Percentiles rank a stretch among this genome's conserved stretches.
phyloP scores from a whole-genome alignment of 2,113 vertebrate genomes.

The Smithornis capensis region DNA sequence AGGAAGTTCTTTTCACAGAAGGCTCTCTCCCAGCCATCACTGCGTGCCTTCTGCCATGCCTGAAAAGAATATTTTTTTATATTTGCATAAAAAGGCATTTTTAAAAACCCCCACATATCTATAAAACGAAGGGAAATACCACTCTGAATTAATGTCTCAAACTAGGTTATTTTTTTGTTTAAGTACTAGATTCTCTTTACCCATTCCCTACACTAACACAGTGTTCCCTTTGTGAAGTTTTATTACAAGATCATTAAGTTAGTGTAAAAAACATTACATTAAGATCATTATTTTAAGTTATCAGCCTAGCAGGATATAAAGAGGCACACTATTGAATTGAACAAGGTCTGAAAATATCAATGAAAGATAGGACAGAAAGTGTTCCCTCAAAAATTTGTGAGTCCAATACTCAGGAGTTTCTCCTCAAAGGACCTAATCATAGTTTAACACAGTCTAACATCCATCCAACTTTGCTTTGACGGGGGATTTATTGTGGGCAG shows the following conservation, averaged over 20 bases:
- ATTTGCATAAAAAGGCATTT: not conserved
- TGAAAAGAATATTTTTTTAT: constrained; percentile 38
- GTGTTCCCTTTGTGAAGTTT: not conserved
- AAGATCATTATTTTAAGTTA: not conserved
- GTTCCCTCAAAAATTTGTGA: not conserved
- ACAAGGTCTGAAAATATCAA: not conserved
- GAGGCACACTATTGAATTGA: not conserved
- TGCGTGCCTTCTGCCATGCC: constrained; percentile 94
- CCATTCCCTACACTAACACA: not conserved
- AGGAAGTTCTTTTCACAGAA: constrained; percentile 97
- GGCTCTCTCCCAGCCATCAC: constrained; percentile 90
- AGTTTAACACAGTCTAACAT: not conserved
- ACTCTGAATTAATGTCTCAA: not conserved
- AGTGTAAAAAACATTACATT: not conserved
- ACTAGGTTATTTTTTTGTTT: not conserved
- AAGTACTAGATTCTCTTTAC: not conserved
- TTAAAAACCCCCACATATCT: not conserved
- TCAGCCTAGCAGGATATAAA: not conserved
- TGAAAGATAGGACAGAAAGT: not conserved
- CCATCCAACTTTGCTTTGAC: not conserved
- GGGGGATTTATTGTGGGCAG: not conserved
- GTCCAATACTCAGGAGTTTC: not conserved
- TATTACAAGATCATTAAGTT: not conserved
- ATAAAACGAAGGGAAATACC: not conserved
- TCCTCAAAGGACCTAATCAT: not conserved